phyloP scores from a whole-genome alignment of 2,888 invertebrate genomes.

The Ennomos fuscantarius region DNA sequence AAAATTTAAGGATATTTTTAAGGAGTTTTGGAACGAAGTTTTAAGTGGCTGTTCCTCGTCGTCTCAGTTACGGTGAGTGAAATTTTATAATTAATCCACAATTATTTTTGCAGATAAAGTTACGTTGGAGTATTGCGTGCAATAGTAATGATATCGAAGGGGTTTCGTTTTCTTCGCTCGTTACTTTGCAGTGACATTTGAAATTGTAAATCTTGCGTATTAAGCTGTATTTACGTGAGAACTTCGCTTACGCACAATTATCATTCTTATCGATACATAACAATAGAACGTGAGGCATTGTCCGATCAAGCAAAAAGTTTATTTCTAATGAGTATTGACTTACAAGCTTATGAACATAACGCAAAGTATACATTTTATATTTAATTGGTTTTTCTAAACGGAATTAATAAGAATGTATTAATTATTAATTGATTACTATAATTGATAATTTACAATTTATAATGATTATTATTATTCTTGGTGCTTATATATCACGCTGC shows the following conservation, averaged over 20 bases:
- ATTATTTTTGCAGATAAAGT: conserved; percentile 22
- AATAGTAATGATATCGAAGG: conserved; percentile 42
- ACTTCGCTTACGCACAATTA: conserved; percentile 40
- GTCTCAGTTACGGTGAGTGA: conserved; percentile 70
- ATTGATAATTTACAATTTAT: too few species aligned
- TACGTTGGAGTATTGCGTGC: conserved; percentile 46
- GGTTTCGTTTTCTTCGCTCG: conserved; percentile 53
- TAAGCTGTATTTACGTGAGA: conserved; percentile 45
- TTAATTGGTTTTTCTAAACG: too few species aligned
- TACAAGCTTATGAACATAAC: neutral
- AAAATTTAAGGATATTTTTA: conserved; percentile 59
- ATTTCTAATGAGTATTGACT: conserved; percentile 12
- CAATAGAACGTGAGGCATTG: conserved; percentile 37
- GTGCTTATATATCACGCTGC: too few species aligned
- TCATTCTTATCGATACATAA: conserved; percentile 43
- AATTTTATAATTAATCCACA: conserved; percentile 22
- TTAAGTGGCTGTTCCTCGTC: conserved; percentile 49
- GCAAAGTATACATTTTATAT: too few species aligned
- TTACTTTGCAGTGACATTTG: conserved; percentile 49
- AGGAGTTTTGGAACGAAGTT: conserved; percentile 48
- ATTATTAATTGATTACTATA: too few species aligned
- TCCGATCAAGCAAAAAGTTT: conserved; percentile 33
- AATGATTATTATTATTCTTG: too few species aligned
- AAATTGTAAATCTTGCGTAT: conserved; percentile 49
- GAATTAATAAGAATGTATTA: too few species aligned